These are phyloP conservation scores for Charaxes varanes DNA, from an alignment of 1,140 invertebrate genomes.

Conservation along the genomic window DNA sequence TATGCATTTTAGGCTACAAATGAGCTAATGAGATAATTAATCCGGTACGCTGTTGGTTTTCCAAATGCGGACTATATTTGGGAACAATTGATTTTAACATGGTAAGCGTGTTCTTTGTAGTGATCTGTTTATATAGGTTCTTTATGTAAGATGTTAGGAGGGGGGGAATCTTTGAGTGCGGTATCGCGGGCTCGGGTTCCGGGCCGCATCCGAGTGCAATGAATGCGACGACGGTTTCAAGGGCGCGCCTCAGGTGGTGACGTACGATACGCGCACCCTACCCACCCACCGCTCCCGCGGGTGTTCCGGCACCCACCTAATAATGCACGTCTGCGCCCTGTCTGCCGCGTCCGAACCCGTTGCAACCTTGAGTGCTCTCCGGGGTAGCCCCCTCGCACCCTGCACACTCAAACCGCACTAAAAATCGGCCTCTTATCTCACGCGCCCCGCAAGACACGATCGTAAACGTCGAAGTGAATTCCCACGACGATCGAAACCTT, in stretches of 20 bases:
- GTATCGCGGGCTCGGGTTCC: constrained; percentile 53
- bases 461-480: too few relatives aligned
- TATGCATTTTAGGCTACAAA: too few relatives aligned
- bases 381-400: constrained; percentile 34
- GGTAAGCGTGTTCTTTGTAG: not conserved
- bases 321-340: constrained; percentile 73
- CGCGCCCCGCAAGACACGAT: constrained; percentile 14
- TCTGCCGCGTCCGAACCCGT: constrained; percentile 67
- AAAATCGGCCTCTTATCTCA: constrained; percentile 10
- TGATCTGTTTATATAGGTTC: constrained; percentile 15
- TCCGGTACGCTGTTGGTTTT: too few relatives aligned
- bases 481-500: constrained; percentile 8
- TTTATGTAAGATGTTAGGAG: constrained; percentile 1
- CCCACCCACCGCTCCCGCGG: constrained; percentile 54
- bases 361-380: constrained; percentile 65
- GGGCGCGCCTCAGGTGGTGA: constrained; percentile 72
- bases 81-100: not conserved
- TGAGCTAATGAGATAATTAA: too few relatives aligned
- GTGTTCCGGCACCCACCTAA: constrained; percentile 72
- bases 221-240: constrained; percentile 72
- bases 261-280: constrained; percentile 67
- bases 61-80: too few relatives aligned
- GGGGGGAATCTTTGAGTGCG: constrained; percentile 41
- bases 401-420: constrained; percentile 28
- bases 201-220: constrained; percentile 69